phyloP scores from a whole-genome alignment of 2,113 vertebrate species.

The Sceloporus undulatus region DNA sequence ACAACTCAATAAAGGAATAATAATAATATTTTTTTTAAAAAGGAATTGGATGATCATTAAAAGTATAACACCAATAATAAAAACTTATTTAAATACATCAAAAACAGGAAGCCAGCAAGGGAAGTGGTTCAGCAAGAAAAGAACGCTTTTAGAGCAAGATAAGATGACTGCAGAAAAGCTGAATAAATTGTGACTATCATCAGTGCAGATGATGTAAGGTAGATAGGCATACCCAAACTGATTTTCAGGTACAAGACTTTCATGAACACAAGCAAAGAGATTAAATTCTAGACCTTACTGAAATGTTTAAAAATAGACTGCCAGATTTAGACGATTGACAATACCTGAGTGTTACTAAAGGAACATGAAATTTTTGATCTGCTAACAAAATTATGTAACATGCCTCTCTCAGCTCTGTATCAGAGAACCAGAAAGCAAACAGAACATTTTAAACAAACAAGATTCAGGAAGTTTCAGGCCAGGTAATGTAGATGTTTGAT shows the following conservation, averaged over 20 bases:
- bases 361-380: not conserved
- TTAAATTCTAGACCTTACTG: not conserved
- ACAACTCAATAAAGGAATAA: not conserved
- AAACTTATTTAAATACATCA: not conserved
- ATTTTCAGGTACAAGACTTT: not conserved
- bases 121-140: not conserved
- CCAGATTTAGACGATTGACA: not conserved
- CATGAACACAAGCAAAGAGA: not conserved
- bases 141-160: not conserved
- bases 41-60: not conserved
- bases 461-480: too few species aligned
- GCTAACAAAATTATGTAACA: not conserved
- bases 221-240: not conserved
- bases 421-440: not conserved
- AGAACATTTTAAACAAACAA: not conserved
- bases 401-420: not conserved
- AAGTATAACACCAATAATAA: not conserved
- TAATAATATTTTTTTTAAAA: not conserved
- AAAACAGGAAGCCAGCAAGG: not conserved
- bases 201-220: not conserved
- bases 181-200: not conserved
- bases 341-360: not conserved
- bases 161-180: not conserved
- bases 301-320: not conserved
- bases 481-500: too few species aligned